Evolutionary conservation across 2,888 invertebrate species (phyloP).

Genomic region (Cataglyphis rosenhaueri): DNA sequence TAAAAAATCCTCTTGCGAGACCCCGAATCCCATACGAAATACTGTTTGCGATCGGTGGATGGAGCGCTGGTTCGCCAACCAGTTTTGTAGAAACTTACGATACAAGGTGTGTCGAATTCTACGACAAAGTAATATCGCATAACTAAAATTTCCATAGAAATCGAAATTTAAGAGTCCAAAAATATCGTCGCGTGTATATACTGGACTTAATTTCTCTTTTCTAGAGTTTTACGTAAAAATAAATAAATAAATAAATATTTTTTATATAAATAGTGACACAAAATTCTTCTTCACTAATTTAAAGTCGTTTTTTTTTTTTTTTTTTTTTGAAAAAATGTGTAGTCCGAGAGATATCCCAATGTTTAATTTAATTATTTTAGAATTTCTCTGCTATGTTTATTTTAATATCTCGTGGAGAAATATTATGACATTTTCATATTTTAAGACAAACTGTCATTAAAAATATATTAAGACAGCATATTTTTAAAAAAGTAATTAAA

Average conservation of each 20-base stretch:
- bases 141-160: constrained; percentile 33
- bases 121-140: constrained; percentile 18
- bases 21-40: constrained; percentile 92
- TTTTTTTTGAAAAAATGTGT: neutral
- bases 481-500: neutral
- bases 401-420: neutral
- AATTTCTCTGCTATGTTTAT: neutral
- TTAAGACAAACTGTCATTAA: neutral
- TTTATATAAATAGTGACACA: neutral
- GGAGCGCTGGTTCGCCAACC: constrained; percentile 94
- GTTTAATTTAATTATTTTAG: neutral
- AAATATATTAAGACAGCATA: neutral
- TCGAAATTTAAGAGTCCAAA: constrained; percentile 25
- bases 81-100: constrained; percentile 93
- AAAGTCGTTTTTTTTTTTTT: neutral
- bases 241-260: neutral
- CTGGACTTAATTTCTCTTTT: neutral
- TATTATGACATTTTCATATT: neutral
- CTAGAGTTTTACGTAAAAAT: neutral
- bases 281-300: neutral
- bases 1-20: constrained; percentile 88
- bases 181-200: neutral
- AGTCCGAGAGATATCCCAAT: neutral
- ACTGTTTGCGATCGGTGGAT: constrained; percentile 94
- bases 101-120: constrained; percentile 87